Conservation (phyloP, 2,888 invertebrate genomes). For the Operophtera brumata region DNA sequence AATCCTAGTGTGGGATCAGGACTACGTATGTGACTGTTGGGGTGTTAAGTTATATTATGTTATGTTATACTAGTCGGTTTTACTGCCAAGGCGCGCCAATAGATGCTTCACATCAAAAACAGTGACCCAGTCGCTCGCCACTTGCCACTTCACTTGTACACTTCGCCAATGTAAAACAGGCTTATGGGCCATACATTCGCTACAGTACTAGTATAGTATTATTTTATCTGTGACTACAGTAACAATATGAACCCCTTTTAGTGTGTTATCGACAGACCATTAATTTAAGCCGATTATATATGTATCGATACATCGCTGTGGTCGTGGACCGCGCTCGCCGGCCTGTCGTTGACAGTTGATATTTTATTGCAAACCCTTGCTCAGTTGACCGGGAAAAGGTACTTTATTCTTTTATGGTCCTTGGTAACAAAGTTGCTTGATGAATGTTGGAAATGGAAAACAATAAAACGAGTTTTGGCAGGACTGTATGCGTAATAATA, state of each 20-base stretch:
- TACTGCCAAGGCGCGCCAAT: too few species aligned
- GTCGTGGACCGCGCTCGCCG: slow-evolving; percentile 10
- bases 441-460: slow-evolving; percentile 6
- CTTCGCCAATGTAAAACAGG: too few species aligned
- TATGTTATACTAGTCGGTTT: too few species aligned
- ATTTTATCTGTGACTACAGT: too few species aligned
- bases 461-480: neutral
- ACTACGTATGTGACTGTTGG: too few species aligned
- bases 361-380: slow-evolving; percentile 39
- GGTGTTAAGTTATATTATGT: too few species aligned
- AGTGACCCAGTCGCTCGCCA: too few species aligned
- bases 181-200: neutral
- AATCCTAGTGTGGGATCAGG: too few species aligned
- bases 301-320: slow-evolving; percentile 26
- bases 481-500: neutral
- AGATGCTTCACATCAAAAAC: too few species aligned
- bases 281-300: slow-evolving; percentile 34
- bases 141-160: too few species aligned
- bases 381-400: slow-evolving; percentile 24
- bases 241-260: slow-evolving; percentile 18
- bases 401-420: slow-evolving; percentile 12
- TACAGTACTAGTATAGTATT: neutral
- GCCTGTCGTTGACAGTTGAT: slow-evolving; percentile 41
- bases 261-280: slow-evolving; percentile 33
- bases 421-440: slow-evolving; percentile 2